Evolutionary conservation across 2,113 vertebrate species (phyloP), one percentile per base, ranked within the genome.

Genomic region (Nannobrachium achirus): DNA sequence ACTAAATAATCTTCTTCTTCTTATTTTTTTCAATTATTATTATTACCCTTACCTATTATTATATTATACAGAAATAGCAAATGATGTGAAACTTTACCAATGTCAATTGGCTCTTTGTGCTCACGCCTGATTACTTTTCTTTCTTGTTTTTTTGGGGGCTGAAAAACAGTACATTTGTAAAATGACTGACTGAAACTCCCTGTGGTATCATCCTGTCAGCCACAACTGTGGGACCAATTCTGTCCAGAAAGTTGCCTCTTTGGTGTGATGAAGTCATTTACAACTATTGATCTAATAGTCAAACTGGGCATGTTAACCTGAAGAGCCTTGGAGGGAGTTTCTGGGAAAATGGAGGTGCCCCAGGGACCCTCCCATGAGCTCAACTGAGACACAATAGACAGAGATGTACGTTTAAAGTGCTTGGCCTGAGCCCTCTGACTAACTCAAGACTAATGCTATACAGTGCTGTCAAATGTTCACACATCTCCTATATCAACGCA

Each of bases 281-380:
- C 83, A 90, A 86, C 87, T 91, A 92, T 92, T 91, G 91, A 92
- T 92, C 86, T 85, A 71, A 83, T 86, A 85, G 90, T 92, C 86
- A 88, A 90, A 89, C 81, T 66, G 83, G 80, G 70, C 85, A 85
- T 82, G 84, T 89, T 91, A 89, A 91, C 88, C 84, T 80, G 85
- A 87, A 83, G 81, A 87, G 86, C 86, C 89, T 86, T 80, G 71
- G 84, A 89, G 83, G 86, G 85, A 84, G 87, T 87, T 90, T 87
- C 85, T 86, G 86, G 85, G 83, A 84, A 88, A 87, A 84, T 86
- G 82, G 77, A 89, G 76, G 81, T 15, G 78, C 90, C 79, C 86
- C 69, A 55, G 90, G 89, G 89, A 92, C 72, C 63, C 59, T 70
- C 83, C 79, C 83, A 80, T 80, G 78, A 85, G 88, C 79, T 73